Evolutionary conservation across 2,113 vertebrate genomes (phyloP).

Genomic region (Leptobrachium leishanense): DNA sequence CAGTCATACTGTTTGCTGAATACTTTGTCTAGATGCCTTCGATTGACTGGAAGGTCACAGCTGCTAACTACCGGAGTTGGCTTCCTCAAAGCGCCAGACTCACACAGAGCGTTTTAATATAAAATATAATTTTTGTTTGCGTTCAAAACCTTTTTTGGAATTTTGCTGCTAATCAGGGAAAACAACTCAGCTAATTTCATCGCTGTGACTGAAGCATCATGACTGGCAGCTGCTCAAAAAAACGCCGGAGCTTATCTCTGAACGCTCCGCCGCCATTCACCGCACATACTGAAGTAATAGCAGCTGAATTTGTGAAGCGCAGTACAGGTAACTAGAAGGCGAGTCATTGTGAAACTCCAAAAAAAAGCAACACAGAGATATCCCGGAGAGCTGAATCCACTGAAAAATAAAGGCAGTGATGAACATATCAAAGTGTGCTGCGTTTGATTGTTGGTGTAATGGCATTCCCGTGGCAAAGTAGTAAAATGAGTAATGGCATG

Average conservation of each 20-base stretch:
- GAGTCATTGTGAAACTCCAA: constrained; percentile 6
- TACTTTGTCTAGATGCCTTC: too few species aligned
- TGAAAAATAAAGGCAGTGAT: constrained; percentile 8
- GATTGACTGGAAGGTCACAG: too few species aligned
- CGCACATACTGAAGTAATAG: neutral
- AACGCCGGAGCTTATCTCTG: neutral
- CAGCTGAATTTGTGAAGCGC: neutral
- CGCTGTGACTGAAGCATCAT: neutral
- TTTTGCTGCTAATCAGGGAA: too few species aligned
- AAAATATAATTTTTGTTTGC: too few species aligned
- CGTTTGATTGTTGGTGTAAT: constrained; percentile 4
- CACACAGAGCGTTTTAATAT: too few species aligned
- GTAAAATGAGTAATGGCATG: neutral
- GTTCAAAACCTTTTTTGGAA: too few species aligned
- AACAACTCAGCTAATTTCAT: too few species aligned
- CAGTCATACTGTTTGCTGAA: too few species aligned
- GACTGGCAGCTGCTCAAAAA: constrained; percentile 13
- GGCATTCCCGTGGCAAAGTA: neutral
- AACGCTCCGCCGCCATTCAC: constrained; percentile 13
- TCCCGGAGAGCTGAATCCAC: constrained; percentile 14
- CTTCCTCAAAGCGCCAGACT: too few species aligned
- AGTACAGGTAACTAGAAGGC: neutral
- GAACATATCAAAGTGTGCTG: constrained; percentile 22
- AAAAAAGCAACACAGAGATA: neutral
- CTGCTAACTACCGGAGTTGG: too few species aligned